These are phyloP conservation scores for Drosophila mettleri DNA, from an alignment of 2,888 invertebrate genomes.

Conservation along the genomic window DNA sequence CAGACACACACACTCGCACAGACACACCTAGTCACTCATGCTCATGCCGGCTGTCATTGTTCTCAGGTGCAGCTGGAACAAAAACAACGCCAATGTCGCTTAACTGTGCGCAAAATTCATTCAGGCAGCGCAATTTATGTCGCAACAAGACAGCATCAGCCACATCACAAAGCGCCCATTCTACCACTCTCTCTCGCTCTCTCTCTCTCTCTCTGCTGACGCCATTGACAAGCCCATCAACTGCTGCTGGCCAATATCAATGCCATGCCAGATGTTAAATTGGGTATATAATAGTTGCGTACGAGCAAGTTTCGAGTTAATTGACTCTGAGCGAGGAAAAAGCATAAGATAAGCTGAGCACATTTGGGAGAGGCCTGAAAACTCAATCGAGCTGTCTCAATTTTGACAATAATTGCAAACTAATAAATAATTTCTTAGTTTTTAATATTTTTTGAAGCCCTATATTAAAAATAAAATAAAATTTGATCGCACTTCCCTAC, in stretches of 20 bases:
- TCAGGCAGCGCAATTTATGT: conserved; percentile 71
- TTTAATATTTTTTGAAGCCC: no score
- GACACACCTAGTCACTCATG: conserved; percentile 20
- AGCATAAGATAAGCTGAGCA: no score
- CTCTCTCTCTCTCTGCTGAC: background rate
- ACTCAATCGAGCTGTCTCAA: background rate
- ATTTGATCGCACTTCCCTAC: no score
- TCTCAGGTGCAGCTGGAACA: conserved; percentile 64
- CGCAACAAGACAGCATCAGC: conserved; percentile 72
- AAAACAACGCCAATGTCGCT: conserved; percentile 53
- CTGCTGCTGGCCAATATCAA: conserved; percentile 58
- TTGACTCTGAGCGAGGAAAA: background rate
- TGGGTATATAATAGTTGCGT: conserved; percentile 20
- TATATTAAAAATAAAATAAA: no score
- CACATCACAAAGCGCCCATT: conserved; percentile 25
- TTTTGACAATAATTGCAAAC: no score
- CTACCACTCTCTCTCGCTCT: background rate
- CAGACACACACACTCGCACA: conserved; percentile 1
- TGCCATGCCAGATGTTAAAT: conserved; percentile 38
- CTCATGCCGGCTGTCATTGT: conserved; percentile 70
- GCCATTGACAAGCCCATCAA: conserved; percentile 27
- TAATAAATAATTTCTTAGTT: no score
- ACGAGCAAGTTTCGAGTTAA: background rate
- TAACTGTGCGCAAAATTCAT: conserved; percentile 79
- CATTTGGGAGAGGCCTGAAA: background rate